phyloP scores from a whole-genome alignment of 2,113 vertebrate species.

The Podarcis raffonei region DNA sequence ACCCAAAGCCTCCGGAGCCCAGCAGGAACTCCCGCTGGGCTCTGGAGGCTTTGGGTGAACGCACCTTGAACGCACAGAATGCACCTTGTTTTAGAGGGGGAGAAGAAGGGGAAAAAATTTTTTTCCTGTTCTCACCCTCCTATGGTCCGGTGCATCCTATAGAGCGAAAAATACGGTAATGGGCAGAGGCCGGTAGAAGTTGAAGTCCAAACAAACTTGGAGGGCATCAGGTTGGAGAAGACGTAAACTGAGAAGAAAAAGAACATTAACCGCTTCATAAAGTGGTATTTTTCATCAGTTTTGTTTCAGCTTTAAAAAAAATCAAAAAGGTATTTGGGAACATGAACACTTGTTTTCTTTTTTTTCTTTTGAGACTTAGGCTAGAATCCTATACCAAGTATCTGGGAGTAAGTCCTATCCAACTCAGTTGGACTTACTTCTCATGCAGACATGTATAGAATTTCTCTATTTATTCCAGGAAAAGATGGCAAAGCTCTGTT shows the following conservation, averaged over 20 bases:
- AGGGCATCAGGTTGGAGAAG: too few species aligned
- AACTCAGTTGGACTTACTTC: background rate
- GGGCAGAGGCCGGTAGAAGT: too few species aligned
- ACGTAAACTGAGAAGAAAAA: background rate
- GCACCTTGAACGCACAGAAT: too few species aligned
- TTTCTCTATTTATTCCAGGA: background rate
- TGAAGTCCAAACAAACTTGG: too few species aligned
- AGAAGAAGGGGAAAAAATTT: too few species aligned
- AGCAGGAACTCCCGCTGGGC: too few species aligned
- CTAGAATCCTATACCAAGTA: background rate
- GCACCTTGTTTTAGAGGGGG: too few species aligned
- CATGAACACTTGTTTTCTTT: background rate
- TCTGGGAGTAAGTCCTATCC: background rate
- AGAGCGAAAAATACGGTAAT: too few species aligned
- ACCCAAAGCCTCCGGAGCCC: too few species aligned
- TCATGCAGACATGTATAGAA: background rate
- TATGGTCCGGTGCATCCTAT: too few species aligned
- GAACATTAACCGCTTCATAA: background rate
- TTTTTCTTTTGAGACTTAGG: background rate
- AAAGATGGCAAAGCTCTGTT: background rate
- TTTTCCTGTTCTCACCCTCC: too few species aligned
- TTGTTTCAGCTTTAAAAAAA: background rate
- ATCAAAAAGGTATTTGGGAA: background rate
- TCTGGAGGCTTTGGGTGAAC: too few species aligned
- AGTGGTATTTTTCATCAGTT: background rate